Evolutionary conservation across 2,113 vertebrate species (phyloP).

Genomic region (Ctenomys sociabilis): DNA sequence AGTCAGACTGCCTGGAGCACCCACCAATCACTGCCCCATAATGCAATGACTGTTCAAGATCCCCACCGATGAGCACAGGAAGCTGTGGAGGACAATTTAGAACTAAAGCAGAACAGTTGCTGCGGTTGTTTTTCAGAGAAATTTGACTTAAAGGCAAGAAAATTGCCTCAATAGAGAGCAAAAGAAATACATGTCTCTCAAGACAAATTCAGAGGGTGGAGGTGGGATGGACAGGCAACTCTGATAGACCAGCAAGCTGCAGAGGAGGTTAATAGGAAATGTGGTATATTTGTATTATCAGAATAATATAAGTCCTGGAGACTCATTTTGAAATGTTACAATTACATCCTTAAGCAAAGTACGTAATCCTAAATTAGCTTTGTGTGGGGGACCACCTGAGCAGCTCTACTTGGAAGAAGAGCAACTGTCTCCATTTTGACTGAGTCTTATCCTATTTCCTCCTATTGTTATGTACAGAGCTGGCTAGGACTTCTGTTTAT

Average conservation of each 20-base stretch:
- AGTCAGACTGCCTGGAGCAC: background rate
- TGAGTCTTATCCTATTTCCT: too few species aligned
- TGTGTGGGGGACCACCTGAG: too few species aligned
- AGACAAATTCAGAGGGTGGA: background rate
- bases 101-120: background rate
- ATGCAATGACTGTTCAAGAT: background rate
- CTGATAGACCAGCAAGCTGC: background rate
- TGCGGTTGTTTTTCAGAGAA: background rate
- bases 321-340: background rate
- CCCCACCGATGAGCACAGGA: background rate
- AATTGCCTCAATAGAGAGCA: background rate
- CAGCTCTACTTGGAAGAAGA: too few species aligned
- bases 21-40: too few species aligned
- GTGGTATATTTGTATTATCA: background rate
- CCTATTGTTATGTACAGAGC: too few species aligned
- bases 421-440: too few species aligned
- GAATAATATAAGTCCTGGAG: background rate
- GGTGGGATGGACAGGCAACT: background rate
- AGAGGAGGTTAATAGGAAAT: background rate
- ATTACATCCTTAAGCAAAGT: background rate
- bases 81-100: background rate
- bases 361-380: background rate
- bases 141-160: slow-evolving; percentile 26
- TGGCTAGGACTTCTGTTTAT: too few species aligned
- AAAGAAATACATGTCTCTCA: background rate